phyloP scores from a whole-genome alignment of 2,888 invertebrate species.

The Artemia sinica region DNA sequence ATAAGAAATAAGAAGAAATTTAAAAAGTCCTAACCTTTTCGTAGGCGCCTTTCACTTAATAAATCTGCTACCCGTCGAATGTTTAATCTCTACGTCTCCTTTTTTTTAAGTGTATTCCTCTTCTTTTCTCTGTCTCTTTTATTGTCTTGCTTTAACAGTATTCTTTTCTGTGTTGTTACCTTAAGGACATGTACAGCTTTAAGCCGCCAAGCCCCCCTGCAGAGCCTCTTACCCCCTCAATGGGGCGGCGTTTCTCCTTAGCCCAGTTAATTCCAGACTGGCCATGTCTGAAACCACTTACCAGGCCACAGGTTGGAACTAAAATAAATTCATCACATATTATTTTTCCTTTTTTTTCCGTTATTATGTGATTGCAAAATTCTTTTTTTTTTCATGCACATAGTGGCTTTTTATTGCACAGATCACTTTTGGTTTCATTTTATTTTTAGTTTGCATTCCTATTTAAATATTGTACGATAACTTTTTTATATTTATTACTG shows the following conservation, averaged over 20 bases:
- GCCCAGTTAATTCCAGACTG: conserved; percentile 92
- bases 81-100: no score
- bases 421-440: no score
- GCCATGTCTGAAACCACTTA: conserved; percentile 69
- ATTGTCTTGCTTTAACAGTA: background rate
- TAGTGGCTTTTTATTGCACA: conserved; percentile 20
- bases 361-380: conserved; percentile 10
- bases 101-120: no score
- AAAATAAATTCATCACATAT: background rate
- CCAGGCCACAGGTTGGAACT: conserved; percentile 24
- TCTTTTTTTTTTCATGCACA: conserved; percentile 1
- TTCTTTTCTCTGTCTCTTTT: no score
- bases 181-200: conserved; percentile 13
- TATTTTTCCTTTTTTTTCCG: background rate
- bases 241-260: conserved; percentile 56
- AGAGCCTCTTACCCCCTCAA: conserved; percentile 20
- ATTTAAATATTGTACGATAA: no score
- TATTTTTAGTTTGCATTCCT: no score
- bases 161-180: background rate
- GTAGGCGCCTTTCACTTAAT: no score
- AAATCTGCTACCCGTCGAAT: no score
- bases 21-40: no score
- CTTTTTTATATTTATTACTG: no score
- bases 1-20: no score
- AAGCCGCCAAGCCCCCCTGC: conserved; percentile 9